Base-by-base conservation (phyloP, 2,797 vertebrate species). In the Hydrolagus colliei region DNA sequence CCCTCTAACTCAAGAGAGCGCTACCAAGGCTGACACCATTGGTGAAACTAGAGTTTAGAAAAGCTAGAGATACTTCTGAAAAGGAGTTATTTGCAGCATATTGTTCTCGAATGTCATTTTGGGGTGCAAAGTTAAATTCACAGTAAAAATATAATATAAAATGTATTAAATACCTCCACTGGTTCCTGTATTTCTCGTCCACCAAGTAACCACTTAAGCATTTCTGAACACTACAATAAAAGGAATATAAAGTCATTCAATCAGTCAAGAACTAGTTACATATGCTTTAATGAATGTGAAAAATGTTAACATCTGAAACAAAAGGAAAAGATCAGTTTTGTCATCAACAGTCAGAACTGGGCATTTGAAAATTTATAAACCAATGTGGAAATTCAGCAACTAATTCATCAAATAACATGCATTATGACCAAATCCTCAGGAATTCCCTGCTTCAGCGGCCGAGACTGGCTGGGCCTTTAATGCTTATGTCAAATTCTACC, bases 121-220 rank as follows among this genome's bases (percentile, higher is more conserved):
- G 12, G 16, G 35, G 73, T 41, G 52, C 35, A 75, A 75, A 75
- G 18, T 18, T 9, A 74, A 74, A 9, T 77, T 20, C n/a, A n/a
- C 18, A 61, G n/a, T 59, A 77, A 77, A 77, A 52, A 10, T 16
- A 80, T 7, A 27, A 80, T 80, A 14, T 63, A 27, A 35, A 8
- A 9, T 67, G 63, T 35, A 80, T 80, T 35, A 27, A 35, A 20
- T 90, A 97, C 97, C 95, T 98, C 97, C 1, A 92, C 92, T 20
- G 94, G 91, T 20, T 95, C 92, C 88, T 96, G 96, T 59, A 94
- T 92, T 80, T 98, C 97, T 4, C 96, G 95, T 88, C 94, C 95
- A 3, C 97, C 96, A 27, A 98, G 94, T 86, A 98, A 91, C 97
- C 97, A 98, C n/a, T 96, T 96, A 79, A 98, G 89, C 97, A 98